Percentiles rank a stretch among this genome's conserved stretches.
These are phyloP conservation scores for Vespertilio murinus DNA, from an alignment of 2,797 vertebrate species.

Conservation along the genomic window DNA sequence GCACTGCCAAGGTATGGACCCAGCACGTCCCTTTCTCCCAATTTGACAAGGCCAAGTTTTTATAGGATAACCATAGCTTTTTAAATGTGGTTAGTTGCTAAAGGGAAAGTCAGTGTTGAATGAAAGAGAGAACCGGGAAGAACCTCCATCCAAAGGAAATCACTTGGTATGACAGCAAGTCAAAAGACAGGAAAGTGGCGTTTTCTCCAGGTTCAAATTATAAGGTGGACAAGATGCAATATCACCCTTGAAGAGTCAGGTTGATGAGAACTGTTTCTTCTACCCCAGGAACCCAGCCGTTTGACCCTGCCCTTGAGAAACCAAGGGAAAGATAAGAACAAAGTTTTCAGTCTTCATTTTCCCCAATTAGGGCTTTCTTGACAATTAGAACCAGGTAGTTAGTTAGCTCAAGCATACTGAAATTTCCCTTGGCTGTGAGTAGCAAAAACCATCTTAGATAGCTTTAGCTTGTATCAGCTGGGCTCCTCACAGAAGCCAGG, in stretches of 20 bases:
- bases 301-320: background rate
- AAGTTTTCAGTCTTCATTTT: background rate
- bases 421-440: background rate
- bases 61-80: background rate
- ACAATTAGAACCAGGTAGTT: background rate
- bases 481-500: background rate
- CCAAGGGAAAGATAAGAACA: background rate
- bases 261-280: background rate
- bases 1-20: constrained; percentile 83
- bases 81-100: background rate
- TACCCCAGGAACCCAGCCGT: background rate
- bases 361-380: background rate
- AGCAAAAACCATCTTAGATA: background rate
- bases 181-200: background rate
- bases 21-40: background rate
- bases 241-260: background rate
- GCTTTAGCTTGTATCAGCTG: background rate
- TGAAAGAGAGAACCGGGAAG: background rate
- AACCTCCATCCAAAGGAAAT: background rate
- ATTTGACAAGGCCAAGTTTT: constrained; percentile 17
- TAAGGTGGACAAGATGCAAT: background rate
- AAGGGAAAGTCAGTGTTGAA: background rate
- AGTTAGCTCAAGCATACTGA: background rate
- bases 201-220: background rate
- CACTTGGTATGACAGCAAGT: background rate